Evolutionary conservation across 2,113 vertebrate genomes (phyloP), one percentile per base, ranked within the genome.

Genomic region (Ictalurus punctatus): DNA sequence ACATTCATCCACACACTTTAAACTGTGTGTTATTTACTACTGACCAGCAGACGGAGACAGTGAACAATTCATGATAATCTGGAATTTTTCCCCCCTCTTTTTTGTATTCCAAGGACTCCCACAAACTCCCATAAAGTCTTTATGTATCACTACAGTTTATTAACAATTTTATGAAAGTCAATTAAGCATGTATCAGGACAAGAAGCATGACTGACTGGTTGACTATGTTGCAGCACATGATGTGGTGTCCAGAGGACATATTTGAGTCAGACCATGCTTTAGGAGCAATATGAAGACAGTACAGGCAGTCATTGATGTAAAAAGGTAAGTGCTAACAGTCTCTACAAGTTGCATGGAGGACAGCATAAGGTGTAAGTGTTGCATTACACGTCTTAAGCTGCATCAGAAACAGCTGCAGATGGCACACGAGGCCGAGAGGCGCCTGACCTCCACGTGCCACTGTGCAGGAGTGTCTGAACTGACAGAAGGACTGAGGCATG

Each of bases 381-480:
- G 88, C 84, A 76, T 95, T 94, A 91, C 94, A 91, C 9, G 83
- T 92, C 89, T 91, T 85, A 84, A 93, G 90, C 90, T 95, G 92
- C 90, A 92, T 91, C 92, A 89, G 91, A 87, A 93, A 95, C 94
- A 95, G 94, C 94, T 94, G 93, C 93, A 90, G 92, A 86, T 13
- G 30, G 92, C 89, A 91, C 92, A 91, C 92, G 90, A 78, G 81
- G 91, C 86, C 40, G 17, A 67, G 65, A 34, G n/a, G 19, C 67
- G 54, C 13, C 17, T 27, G 23, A 82, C 25, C 37, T 61, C 52
- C 78, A 84, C 37, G 74, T 67, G 67, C 34, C 80, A 86, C 27
- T 37, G 27, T 88, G 80, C 34, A 52, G 21, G n/a, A 63, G 78
- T 90, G 71, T 88, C 84, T 80, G 88, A 84, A 90, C n/a, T 44